Conservation (phyloP, 2,797 vertebrate genomes). For the Eupleurogrammus muticus region DNA sequence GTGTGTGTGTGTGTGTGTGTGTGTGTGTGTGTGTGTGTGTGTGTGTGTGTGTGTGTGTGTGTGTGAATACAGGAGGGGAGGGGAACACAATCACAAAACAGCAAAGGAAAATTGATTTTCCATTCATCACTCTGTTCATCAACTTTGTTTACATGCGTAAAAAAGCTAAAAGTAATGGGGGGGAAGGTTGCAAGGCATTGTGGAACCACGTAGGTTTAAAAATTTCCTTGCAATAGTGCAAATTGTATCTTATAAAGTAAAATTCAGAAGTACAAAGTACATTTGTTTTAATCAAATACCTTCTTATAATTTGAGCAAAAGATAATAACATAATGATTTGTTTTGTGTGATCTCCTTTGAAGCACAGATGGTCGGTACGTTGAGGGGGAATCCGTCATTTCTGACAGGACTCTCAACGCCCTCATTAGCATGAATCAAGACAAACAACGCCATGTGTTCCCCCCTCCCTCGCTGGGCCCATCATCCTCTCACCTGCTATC, state of each 20-base stretch:
- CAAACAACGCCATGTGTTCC: constrained; percentile 66
- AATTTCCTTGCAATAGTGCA: too few relatives aligned
- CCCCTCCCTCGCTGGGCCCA: constrained; percentile 33
- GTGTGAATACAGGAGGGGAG: background rate
- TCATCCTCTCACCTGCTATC: constrained; percentile 36
- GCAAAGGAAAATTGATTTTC: constrained; percentile 58
- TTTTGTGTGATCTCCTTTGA: constrained; percentile 32
- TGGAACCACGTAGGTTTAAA: constrained; percentile 33
- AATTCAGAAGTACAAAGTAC: too few relatives aligned
- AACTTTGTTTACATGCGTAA: constrained; percentile 38
- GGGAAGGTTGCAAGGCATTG: background rate
- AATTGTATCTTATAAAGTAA: too few relatives aligned
- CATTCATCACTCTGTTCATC: constrained; percentile 41
- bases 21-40: too few relatives aligned
- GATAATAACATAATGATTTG: too few relatives aligned
- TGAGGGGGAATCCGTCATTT: constrained; percentile 77
- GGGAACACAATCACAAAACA: constrained; percentile 40
- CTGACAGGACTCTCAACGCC: constrained; percentile 65
- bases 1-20: background rate
- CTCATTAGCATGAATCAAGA: constrained; percentile 62
- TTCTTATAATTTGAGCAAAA: too few relatives aligned
- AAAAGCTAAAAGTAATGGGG: constrained; percentile 7
- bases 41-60: background rate
- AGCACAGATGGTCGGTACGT: constrained; percentile 66
- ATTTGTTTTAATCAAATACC: too few relatives aligned